Base-by-base conservation (phyloP, 2,888 invertebrate species). In the Yponomeuta malinellus region DNA sequence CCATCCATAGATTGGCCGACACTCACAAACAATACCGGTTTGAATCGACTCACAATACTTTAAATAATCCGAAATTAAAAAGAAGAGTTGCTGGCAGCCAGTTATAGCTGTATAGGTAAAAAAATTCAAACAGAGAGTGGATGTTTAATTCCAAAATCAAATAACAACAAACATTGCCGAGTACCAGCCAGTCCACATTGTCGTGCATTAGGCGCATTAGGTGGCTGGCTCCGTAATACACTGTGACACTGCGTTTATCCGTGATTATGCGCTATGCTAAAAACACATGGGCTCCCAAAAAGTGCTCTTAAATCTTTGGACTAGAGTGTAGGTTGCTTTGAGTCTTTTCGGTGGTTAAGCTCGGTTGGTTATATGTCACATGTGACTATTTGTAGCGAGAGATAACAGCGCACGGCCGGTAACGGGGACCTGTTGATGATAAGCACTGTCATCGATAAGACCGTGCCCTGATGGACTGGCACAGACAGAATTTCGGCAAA, bases 201-300 rank as follows among this genome's bases (percentile, higher is more conserved):
- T 87, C 89, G 88, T 89, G 89, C 89, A 89, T 89, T 89, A 88
- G 88, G 81, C 86, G 87, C 86, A 90, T 90, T 90, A 89, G 84
- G 82, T 83, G 81, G 83, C 85, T 81, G 79, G 83, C 81, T 82
- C 80, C 81, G 84, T 88, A 88, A 87, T 89, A 87, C 88, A 87
- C 85, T 87, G 87, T 85, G 89, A 87, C 86, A 86, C 85, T 86
- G 88, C 87, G 84, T 87, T 88, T 88, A 87, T 83, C 86, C 84
- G 76, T 86, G 83, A 85, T 86, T 86, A 86, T 85, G 81, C 83
- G 78, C 77, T 79, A 80, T 79, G 80, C 78, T 72, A 78, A 74
- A 71, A 70, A 64, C 48, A 52, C 15, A n/a, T 63, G 37, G 33
- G 10, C 31, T 70, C 71, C 68, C 81, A 78, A 73, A 72, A 71